Base-by-base conservation (phyloP, 1,140 invertebrate genomes). In the Drosophila burlai region DNA sequence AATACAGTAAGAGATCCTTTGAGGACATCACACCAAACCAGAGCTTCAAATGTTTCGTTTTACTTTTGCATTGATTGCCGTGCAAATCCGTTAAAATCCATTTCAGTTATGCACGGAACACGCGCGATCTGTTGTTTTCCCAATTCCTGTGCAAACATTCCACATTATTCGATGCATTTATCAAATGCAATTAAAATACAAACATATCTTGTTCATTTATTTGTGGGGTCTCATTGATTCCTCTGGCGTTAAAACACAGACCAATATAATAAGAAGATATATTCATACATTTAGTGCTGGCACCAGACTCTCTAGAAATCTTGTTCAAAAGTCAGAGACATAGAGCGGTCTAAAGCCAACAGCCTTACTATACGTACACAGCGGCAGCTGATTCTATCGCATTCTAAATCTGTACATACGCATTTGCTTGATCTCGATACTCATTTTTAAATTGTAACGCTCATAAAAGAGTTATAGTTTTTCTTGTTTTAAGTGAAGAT, bases 161-260 rank as follows among this genome's bases (percentile, higher is more conserved):
- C 49, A 80, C 76, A 76, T 69, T 68, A 79, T 50, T 71, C 26
- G 43, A 64, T 82, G 83, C 76, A 76, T 87, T 86, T 76, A 80
- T 82, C 68, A 62, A 77, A 80, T 73, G 81, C 47, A 80, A 76
- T 86, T 82, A 80, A 54, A 60, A 55, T n/a, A 50, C 34, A 64
- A 49, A 64, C 36, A 40, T 29, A 72, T 76, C 61, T 52, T 66
- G 8, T 54, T 72, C 10, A 29, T 58, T 71, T 67, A 67, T 71
- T 71, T 21, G 11, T 21, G n/a, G 9, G 10, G 18, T 18, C 10
- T 7, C 7, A n/a, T n/a, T 43, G n/a, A 43, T 43, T 16, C 16
- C n/a, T 42, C 8, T 3, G 2, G 9, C 16, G 16, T 42, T 8
- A 2, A 3, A 43, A 45, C 34, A 11, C 34, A 11, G 18, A 11